Conservation (phyloP, 1,140 invertebrate species). For the Calosoma granatense region DNA sequence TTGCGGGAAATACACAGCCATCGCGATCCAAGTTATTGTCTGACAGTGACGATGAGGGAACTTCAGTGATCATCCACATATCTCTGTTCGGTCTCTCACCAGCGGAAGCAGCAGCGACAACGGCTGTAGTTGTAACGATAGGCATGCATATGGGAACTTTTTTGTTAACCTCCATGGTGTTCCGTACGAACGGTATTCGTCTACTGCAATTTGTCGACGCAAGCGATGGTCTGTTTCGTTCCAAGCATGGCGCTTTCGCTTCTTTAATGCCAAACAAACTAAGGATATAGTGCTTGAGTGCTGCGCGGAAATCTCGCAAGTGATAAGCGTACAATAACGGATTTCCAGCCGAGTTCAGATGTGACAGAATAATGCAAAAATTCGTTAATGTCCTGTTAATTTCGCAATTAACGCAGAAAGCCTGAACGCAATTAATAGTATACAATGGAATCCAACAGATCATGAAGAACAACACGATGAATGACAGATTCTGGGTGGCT, state of each 20-base stretch:
- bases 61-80: slow-evolving; percentile 10
- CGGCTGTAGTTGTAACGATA: not conserved
- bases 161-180: not conserved
- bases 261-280: slow-evolving; percentile 39
- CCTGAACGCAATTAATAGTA: slow-evolving; percentile 80
- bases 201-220: slow-evolving; percentile 23
- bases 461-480: slow-evolving; percentile 86
- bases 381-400: slow-evolving; percentile 60
- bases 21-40: not conserved
- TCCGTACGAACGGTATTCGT: slow-evolving; percentile 31
- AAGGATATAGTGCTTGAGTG: slow-evolving; percentile 54
- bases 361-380: slow-evolving; percentile 77
- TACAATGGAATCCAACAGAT: slow-evolving; percentile 88
- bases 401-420: slow-evolving; percentile 59
- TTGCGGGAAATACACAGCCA: not conserved
- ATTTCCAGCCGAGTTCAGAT: slow-evolving; percentile 81
- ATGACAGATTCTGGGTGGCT: slow-evolving; percentile 80
- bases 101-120: not conserved
- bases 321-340: slow-evolving; percentile 84
- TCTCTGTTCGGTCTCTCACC: not conserved
- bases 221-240: not conserved
- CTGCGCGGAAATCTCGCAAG: slow-evolving; percentile 71
- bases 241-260: slow-evolving; percentile 17
- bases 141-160: not conserved
- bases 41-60: not conserved